Conservation (phyloP, 2,888 invertebrate species). For the Pocota personata region DNA sequence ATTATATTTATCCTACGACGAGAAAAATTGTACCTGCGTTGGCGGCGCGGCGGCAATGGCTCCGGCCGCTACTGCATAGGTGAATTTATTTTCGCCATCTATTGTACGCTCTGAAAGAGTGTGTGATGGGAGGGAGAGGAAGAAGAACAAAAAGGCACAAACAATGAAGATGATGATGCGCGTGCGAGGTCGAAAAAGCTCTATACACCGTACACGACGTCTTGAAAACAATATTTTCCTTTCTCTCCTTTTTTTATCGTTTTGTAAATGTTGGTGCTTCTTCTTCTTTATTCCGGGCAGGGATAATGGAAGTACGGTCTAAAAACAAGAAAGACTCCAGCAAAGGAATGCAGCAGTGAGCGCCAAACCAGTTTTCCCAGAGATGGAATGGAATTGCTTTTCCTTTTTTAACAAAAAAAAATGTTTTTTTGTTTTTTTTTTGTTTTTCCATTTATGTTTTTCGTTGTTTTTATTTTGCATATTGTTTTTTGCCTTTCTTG, state of each 20-base stretch:
- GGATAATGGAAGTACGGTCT: conserved; percentile 44
- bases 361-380: conserved; percentile 72
- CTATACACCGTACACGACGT: conserved; percentile 8
- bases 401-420: conserved; percentile 27
- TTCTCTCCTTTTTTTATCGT: conserved; percentile 1
- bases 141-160: conserved; percentile 52
- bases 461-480: conserved; percentile 68
- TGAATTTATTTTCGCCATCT: conserved; percentile 61
- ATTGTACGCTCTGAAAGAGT: neutral
- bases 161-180: conserved; percentile 66
- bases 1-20: conserved; percentile 71
- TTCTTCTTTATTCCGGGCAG: conserved; percentile 25
- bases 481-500: conserved; percentile 21
- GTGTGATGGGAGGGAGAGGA: neutral
- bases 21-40: conserved; percentile 65
- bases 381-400: conserved; percentile 66
- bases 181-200: conserved; percentile 66
- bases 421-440: conserved; percentile 3
- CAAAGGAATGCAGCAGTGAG: conserved; percentile 67
- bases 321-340: conserved; percentile 44
- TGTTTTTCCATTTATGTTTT: conserved; percentile 26
- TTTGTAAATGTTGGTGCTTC: neutral
- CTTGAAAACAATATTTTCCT: conserved; percentile 35
- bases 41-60: conserved; percentile 26
- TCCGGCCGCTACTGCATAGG: conserved; percentile 26